A percentile compares a stretch with the other conserved stretches of the same genome.
These are phyloP conservation scores for Augiades crinisus DNA, from an alignment of 2,888 invertebrate species.

Conservation along the genomic window DNA sequence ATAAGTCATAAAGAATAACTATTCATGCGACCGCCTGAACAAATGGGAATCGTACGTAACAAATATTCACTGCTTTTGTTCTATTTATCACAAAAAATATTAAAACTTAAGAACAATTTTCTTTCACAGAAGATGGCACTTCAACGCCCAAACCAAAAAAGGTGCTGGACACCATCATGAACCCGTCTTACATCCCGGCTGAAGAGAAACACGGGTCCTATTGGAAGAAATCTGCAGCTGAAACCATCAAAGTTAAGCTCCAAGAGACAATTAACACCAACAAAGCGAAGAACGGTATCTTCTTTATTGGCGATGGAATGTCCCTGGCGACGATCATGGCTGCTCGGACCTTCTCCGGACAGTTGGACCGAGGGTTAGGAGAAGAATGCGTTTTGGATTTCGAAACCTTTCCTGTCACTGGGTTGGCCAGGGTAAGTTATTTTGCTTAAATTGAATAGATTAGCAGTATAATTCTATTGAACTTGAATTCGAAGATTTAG, in stretches of 20 bases:
- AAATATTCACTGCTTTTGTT: too few species aligned
- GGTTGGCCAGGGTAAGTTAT: conserved; percentile 83
- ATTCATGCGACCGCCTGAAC: too few species aligned
- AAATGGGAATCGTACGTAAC: too few species aligned
- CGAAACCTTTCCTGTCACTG: conserved; percentile 85
- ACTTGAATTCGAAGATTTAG: too few species aligned
- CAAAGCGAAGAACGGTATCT: conserved; percentile 86
- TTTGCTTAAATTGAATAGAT: too few species aligned
- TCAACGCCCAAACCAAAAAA: conserved; percentile 57
- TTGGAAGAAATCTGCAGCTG: conserved; percentile 58
- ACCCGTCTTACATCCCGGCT: conserved; percentile 56
- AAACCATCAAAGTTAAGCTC: conserved; percentile 55
- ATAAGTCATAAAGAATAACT: too few species aligned
- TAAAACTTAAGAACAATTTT: not conserved
- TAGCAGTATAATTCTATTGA: too few species aligned
- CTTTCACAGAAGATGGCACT: conserved; percentile 48
- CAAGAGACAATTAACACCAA: conserved; percentile 48
- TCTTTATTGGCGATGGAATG: conserved; percentile 91
- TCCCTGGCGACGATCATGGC: conserved; percentile 88
- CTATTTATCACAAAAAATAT: too few species aligned
- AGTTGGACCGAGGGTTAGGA: conserved; percentile 76
- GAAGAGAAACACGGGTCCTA: conserved; percentile 66
- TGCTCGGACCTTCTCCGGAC: conserved; percentile 85
- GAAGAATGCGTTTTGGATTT: conserved; percentile 85
- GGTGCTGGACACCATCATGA: conserved; percentile 63